Evolutionary conservation across 2,797 vertebrate species (phyloP).

Genomic region (Rhabdomys pumilio): DNA sequence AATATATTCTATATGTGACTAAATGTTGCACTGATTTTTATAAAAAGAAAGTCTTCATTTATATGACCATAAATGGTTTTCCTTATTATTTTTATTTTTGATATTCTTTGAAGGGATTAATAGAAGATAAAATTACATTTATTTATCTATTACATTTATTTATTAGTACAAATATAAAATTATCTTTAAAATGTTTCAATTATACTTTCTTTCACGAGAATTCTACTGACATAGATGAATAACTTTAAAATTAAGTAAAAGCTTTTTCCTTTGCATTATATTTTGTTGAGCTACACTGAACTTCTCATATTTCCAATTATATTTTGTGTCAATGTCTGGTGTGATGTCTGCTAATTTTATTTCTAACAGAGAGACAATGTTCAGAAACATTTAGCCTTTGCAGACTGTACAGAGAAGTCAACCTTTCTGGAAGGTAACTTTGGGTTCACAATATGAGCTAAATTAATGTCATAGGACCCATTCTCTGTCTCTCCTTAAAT

Average conservation of each 20-base stretch:
- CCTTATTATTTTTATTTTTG: background rate
- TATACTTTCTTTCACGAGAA: conserved; percentile 42
- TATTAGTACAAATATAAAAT: background rate
- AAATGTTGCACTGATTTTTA: background rate
- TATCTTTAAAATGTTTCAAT: background rate
- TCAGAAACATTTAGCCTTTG: rapidly evolving
- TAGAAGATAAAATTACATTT: background rate
- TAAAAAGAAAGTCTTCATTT: background rate
- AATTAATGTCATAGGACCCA: background rate
- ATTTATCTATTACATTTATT: background rate
- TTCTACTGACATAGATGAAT: background rate
- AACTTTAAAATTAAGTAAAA: background rate
- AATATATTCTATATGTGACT: background rate
- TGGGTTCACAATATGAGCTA: background rate
- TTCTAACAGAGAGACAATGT: background rate
- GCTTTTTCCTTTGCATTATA: background rate
- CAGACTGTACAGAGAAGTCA: background rate
- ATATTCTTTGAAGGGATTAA: background rate
- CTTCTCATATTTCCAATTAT: background rate
- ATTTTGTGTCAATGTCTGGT: background rate
- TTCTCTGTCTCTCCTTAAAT: background rate
- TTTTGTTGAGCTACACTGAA: background rate
- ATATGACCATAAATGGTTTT: background rate
- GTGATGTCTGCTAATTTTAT: background rate
- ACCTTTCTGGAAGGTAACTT: background rate